These are phyloP conservation scores for Coreoperca whiteheadi DNA, from an alignment of 2,113 vertebrate genomes.

Conservation along the genomic window DNA sequence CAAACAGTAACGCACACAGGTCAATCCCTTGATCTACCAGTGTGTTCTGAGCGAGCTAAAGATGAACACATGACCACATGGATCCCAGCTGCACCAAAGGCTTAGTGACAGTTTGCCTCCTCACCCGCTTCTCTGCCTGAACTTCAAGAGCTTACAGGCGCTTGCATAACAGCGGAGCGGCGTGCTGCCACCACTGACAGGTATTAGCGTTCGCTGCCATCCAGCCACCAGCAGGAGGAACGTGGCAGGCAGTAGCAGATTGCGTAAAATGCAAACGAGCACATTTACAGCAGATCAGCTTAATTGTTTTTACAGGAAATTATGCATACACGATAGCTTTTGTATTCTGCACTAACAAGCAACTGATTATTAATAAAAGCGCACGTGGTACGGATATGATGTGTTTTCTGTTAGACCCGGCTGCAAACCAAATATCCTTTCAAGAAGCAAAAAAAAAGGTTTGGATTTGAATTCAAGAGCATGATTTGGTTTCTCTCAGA, in stretches of 20 bases:
- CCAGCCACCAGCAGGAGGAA: not conserved
- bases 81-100: constrained; percentile 25
- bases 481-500: not conserved
- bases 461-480: not conserved
- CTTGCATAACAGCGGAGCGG: constrained; percentile 30
- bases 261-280: not conserved
- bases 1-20: not conserved
- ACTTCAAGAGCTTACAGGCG: constrained; percentile 39
- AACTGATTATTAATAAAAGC: not conserved
- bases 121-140: not conserved
- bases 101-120: constrained; percentile 30
- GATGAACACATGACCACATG: constrained; percentile 40
- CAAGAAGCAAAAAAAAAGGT: not conserved
- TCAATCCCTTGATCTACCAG: not conserved
- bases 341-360: not conserved
- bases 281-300: not conserved
- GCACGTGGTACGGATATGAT: not conserved
- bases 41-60: constrained; percentile 1
- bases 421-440: not conserved
- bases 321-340: not conserved
- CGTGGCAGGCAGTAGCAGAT: not conserved
- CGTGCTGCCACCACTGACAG: not conserved
- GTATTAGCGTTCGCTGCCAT: not conserved
- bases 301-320: not conserved
- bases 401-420: not conserved